phyloP scores from a whole-genome alignment of 2,888 invertebrate genomes.

The Cephus sareptanus region DNA sequence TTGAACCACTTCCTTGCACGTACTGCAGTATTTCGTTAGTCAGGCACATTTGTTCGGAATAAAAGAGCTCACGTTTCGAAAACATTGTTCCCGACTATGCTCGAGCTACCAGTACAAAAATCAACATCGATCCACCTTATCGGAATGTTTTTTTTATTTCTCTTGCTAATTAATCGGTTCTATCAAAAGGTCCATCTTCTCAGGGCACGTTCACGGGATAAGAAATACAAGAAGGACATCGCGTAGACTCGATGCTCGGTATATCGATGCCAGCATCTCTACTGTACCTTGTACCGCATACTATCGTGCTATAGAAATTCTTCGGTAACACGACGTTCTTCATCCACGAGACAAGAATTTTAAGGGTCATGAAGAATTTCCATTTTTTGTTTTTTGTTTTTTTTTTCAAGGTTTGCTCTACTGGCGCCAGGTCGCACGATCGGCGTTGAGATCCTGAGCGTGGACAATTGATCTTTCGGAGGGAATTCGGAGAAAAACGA shows the following conservation, averaged over 20 bases:
- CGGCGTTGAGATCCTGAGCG: not conserved
- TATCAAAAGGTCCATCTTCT: not conserved
- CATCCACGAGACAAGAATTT: not conserved
- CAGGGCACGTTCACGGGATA: not conserved
- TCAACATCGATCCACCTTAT: not conserved
- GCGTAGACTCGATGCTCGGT: not conserved
- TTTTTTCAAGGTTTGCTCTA: not conserved
- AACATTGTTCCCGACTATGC: not conserved
- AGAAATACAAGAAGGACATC: not conserved
- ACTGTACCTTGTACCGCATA: not conserved
- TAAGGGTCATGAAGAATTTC: not conserved
- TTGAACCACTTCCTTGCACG: constrained; percentile 4
- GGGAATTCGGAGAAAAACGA: not conserved
- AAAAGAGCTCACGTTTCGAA: not conserved
- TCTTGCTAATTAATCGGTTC: not conserved
- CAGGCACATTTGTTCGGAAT: constrained; percentile 1
- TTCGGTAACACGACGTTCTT: not conserved
- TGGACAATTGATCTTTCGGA: not conserved
- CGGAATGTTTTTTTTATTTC: not conserved
- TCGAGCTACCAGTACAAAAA: not conserved
- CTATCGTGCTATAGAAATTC: too few relatives aligned
- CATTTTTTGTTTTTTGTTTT: not conserved
- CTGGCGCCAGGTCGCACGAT: not conserved
- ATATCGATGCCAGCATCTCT: not conserved
- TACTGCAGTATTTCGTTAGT: constrained; percentile 1